Base-by-base conservation (phyloP, 2,113 vertebrate genomes). In the Canis aureus region DNA sequence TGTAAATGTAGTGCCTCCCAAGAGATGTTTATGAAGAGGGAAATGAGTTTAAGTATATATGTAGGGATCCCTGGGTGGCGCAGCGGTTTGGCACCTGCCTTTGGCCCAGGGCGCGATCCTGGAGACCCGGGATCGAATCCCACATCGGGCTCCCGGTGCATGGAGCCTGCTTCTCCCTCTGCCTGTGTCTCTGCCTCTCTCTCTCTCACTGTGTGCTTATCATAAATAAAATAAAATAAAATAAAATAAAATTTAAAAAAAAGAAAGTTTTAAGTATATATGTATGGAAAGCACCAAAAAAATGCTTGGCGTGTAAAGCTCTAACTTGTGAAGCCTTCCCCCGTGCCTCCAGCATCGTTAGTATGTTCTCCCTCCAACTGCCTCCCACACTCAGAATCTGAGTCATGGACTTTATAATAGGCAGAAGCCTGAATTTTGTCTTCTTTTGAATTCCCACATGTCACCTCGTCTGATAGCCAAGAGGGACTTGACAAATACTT, bases 241-340 rank as follows among this genome's bases (percentile, higher is more conserved):
- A 35, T 35, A 35, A 35, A 35, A 35, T 35, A 35, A 35, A 35
- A 35, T 35, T 35, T 35, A 35, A 35, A 35, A 35, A 35, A 35
- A 35, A 35, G 35, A 35, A 35, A 35, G 35, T 35, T 43, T 43
- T 43, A 43, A 43, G 6, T 43, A 43, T 4, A 2, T 53, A 17
- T 32, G 3, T 1, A 12, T 9, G 2, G 13, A 43, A 53, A 57
- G 55, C 38, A 15, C 11, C 43, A 4, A 10, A 25, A 5, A 4
- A 51, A 53, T 6, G 5, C 76, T 80, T 0, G 0, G 17, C 29
- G 5, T 4, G 0, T 13, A 9, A n/a, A 22, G 0, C 22, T 29
- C 7, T 51, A 25, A 3, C 8, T 35, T 6, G 0, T 9, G 13
- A 92, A 71, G 43, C 5, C 57, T 62, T 71, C 16, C 35, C 12